Conservation (phyloP, 2,113 vertebrate genomes). For the Psittacus erithacus region DNA sequence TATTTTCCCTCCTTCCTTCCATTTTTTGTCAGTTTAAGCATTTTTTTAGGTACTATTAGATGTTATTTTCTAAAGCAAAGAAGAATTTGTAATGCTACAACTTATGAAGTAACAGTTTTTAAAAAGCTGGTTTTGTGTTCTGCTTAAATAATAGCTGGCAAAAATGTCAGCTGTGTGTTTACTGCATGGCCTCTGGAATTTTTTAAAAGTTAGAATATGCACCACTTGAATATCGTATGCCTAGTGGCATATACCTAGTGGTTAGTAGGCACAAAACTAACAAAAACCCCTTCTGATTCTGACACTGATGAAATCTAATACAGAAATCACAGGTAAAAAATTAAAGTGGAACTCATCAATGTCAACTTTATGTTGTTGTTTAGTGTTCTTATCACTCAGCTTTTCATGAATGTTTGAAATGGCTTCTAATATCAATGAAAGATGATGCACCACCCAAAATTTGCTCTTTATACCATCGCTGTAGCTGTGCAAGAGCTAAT, state of each 20-base stretch:
- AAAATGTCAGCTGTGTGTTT: not conserved
- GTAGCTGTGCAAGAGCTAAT: not conserved
- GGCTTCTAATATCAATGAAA: not conserved
- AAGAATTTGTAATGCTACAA: not conserved
- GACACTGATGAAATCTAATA: not conserved
- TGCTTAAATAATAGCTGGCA: not conserved
- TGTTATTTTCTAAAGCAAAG: not conserved
- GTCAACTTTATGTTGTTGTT: not conserved
- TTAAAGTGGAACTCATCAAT: not conserved
- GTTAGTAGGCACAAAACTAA: not conserved
- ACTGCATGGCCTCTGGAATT: not conserved
- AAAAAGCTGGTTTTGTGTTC: not conserved
- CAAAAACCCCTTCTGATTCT: not conserved
- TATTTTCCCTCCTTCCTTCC: not conserved
- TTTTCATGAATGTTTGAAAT: not conserved
- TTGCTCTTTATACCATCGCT: not conserved
- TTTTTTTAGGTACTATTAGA: not conserved
- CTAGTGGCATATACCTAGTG: not conserved
- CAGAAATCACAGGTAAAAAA: not conserved
- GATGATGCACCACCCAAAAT: not conserved
- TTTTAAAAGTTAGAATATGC: not conserved
- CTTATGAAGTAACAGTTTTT: not conserved
- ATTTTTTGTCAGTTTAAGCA: not conserved
- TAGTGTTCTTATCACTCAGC: not conserved
- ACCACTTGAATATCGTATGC: not conserved